Conservation (phyloP, 1,140 invertebrate species). For the Orchesella cincta region DNA sequence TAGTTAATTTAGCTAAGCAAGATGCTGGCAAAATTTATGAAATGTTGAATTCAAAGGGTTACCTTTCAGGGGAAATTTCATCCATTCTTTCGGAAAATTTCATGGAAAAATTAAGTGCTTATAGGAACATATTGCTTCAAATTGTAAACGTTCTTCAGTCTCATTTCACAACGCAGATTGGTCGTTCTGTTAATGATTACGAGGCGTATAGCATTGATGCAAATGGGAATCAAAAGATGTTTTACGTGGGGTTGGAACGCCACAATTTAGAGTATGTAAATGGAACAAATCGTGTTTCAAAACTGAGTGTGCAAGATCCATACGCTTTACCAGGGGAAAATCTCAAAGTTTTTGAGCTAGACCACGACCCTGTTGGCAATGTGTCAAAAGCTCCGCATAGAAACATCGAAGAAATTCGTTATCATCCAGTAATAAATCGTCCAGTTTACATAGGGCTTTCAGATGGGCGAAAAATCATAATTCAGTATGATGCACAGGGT, state of each 20-base stretch:
- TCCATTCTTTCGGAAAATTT: background rate
- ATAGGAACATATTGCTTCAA: background rate
- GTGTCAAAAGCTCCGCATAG: slow-evolving; percentile 32
- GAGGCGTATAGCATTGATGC: background rate
- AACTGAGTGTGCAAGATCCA: background rate
- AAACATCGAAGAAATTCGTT: slow-evolving; percentile 19
- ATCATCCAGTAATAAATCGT: slow-evolving; percentile 10
- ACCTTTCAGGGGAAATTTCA: background rate
- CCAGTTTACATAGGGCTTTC: background rate
- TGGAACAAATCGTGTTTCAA: background rate
- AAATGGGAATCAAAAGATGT: background rate
- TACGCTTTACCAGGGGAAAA: background rate
- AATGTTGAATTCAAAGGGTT: background rate
- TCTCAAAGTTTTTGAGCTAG: background rate
- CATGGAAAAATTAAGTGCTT: background rate
- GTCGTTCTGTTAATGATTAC: background rate
- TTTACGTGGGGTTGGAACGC: background rate
- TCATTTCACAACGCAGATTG: background rate
- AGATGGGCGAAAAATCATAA: slow-evolving; percentile 15
- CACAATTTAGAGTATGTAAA: background rate
- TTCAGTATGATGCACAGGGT: slow-evolving; percentile 33
- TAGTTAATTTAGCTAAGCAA: background rate
- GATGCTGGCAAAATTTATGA: background rate
- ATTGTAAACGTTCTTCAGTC: background rate
- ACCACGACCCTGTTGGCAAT: slow-evolving; percentile 32